Conservation (phyloP, 2,113 vertebrate species). For the Xenus cinereus region DNA sequence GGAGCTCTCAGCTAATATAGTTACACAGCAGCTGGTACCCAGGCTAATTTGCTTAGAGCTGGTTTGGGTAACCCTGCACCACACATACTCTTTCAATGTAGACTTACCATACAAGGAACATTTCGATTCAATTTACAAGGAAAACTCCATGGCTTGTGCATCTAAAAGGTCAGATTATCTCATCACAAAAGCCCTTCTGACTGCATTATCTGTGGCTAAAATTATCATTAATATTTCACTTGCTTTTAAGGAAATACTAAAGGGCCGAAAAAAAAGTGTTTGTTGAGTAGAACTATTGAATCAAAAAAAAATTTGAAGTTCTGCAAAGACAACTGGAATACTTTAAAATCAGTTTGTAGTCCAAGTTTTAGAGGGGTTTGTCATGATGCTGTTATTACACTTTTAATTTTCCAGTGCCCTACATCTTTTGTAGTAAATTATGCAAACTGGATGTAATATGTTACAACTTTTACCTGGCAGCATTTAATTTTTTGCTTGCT, state of each 20-base stretch:
- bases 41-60: background rate
- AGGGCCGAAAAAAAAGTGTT: background rate
- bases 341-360: background rate
- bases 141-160: background rate
- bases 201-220: background rate
- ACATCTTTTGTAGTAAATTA: background rate
- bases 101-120: background rate
- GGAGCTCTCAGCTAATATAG: background rate
- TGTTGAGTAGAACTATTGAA: background rate
- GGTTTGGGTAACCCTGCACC: background rate
- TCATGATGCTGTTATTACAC: background rate
- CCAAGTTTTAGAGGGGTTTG: background rate
- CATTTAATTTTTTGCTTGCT: background rate
- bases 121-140: background rate
- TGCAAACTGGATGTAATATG: background rate
- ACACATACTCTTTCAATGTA: background rate
- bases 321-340: background rate
- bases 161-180: background rate
- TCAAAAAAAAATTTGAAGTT: background rate
- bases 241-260: background rate
- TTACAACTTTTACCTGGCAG: background rate
- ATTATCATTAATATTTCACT: background rate
- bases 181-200: background rate
- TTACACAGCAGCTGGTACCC: constrained; percentile 1
- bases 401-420: background rate